Evolutionary conservation across 2,113 vertebrate genomes (phyloP).

Genomic region (Oncorhynchus keta): DNA sequence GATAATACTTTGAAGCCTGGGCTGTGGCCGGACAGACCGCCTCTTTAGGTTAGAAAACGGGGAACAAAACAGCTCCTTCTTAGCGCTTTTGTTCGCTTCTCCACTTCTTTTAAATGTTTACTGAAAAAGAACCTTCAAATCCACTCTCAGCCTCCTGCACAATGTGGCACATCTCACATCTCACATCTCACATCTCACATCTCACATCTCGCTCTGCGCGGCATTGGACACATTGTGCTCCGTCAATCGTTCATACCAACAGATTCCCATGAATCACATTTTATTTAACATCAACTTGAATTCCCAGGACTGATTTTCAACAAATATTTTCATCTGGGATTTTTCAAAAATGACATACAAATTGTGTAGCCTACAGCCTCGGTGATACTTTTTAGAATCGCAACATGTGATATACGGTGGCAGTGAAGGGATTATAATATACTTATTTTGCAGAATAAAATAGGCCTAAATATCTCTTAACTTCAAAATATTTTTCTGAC

Average conservation of each 20-base stretch:
- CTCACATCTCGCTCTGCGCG: conserved; percentile 71
- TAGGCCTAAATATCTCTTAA: no score
- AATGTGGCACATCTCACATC: conserved; percentile 73
- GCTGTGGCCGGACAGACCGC: conserved; percentile 74
- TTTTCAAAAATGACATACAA: no score
- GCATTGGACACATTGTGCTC: conserved; percentile 64
- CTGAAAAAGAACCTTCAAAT: conserved; percentile 79
- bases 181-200: conserved; percentile 20
- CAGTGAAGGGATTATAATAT: no score
- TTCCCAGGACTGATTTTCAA: background rate
- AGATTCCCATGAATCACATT: conserved; percentile 67
- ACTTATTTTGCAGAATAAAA: no score
- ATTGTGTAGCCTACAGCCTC: background rate
- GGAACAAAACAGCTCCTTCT: conserved; percentile 79
- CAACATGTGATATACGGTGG: background rate
- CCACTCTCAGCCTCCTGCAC: conserved; percentile 71
- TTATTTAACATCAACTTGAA: conserved; percentile 39
- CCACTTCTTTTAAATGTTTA: conserved; percentile 78
- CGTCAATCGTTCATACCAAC: conserved; percentile 64
- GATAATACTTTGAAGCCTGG: conserved; percentile 88
- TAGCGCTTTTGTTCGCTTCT: conserved; percentile 70
- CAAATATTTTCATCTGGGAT: background rate
- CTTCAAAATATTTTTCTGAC: no score
- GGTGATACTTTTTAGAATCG: background rate
- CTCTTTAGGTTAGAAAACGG: conserved; percentile 78